These are phyloP conservation scores for Dorcus parallelipipedus DNA, from an alignment of 2,888 invertebrate genomes.

Conservation along the genomic window DNA sequence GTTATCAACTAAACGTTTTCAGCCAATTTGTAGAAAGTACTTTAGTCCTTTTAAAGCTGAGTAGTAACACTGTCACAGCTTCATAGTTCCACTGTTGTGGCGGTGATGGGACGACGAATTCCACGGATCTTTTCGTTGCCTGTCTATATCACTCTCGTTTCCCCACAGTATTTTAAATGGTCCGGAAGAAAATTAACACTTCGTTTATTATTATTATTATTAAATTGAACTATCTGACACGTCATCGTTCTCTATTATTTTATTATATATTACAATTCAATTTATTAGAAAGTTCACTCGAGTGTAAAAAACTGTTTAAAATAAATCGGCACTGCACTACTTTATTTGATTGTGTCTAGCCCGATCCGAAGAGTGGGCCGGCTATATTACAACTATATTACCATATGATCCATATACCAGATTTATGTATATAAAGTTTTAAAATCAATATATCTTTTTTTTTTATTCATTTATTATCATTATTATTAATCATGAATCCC, in stretches of 20 bases:
- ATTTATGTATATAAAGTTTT: slow-evolving; percentile 20
- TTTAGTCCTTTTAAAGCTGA: slow-evolving; percentile 26
- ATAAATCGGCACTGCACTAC: slow-evolving; percentile 46
- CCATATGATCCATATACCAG: slow-evolving; percentile 45
- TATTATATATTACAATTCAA: slow-evolving; percentile 39
- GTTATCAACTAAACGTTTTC: slow-evolving; percentile 29
- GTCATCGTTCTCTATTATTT: slow-evolving; percentile 11
- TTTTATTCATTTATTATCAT: slow-evolving; percentile 14
- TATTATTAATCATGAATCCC: slow-evolving; percentile 31
- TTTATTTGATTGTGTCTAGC: slow-evolving; percentile 35
- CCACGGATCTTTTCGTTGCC: slow-evolving; percentile 31
- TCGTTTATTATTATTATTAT: slow-evolving; percentile 29
- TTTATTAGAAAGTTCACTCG: slow-evolving; percentile 42
- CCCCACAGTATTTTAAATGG: slow-evolving; percentile 26
- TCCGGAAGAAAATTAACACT: slow-evolving; percentile 41
- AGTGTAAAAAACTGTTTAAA: slow-evolving; percentile 34
- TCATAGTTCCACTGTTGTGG: slow-evolving; percentile 22
- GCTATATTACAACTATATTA: slow-evolving; percentile 27
- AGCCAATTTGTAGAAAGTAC: slow-evolving; percentile 44
- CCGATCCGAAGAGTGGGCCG: slow-evolving; percentile 48
- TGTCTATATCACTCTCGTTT: slow-evolving; percentile 30
- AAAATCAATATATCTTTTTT: slow-evolving; percentile 23
- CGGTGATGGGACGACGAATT: slow-evolving; percentile 20
- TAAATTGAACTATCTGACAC: slow-evolving; percentile 33
- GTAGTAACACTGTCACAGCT: slow-evolving; percentile 31